Evolutionary conservation across 2,888 invertebrate species (phyloP).

Genomic region (Ephialtes manifestator): DNA sequence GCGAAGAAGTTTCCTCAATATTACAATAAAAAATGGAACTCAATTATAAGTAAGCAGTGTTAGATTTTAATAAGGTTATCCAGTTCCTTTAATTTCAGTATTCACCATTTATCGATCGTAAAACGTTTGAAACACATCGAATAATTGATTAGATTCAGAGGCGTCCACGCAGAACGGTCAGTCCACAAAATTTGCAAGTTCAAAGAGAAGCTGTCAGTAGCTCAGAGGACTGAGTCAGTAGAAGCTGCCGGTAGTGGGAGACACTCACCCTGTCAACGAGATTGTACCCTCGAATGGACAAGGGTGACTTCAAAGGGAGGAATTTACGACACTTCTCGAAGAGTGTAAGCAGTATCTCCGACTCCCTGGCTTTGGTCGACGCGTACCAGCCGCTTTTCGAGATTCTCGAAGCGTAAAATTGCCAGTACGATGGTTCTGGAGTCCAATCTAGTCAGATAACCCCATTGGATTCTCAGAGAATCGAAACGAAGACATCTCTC

Average conservation of each 20-base stretch:
- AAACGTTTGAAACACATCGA: slow-evolving; percentile 14
- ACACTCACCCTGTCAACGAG: slow-evolving; percentile 49
- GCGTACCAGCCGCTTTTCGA: slow-evolving; percentile 74
- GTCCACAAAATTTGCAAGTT: slow-evolving; percentile 64
- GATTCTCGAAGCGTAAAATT: slow-evolving; percentile 82
- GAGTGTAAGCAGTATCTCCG: slow-evolving; percentile 54
- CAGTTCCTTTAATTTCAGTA: neutral
- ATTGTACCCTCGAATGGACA: slow-evolving; percentile 43
- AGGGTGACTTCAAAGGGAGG: slow-evolving; percentile 61
- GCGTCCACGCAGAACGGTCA: slow-evolving; percentile 29
- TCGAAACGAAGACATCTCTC: slow-evolving; percentile 34
- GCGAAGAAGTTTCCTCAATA: neutral
- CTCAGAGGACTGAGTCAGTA: slow-evolving; percentile 20
- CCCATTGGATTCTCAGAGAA: slow-evolving; percentile 50
- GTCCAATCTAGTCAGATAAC: slow-evolving; percentile 67
- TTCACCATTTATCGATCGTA: neutral
- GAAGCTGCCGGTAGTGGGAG: slow-evolving; percentile 18
- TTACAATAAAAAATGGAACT: neutral
- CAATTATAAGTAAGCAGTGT: neutral
- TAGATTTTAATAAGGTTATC: neutral
- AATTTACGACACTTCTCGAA: slow-evolving; percentile 64
- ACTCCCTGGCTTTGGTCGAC: slow-evolving; percentile 42
- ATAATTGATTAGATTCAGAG: slow-evolving; percentile 35
- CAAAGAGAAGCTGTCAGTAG: slow-evolving; percentile 49
- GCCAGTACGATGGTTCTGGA: slow-evolving; percentile 80